Evolutionary conservation across 2,797 vertebrate species (phyloP).

Genomic region (Enteromius viviparus): DNA sequence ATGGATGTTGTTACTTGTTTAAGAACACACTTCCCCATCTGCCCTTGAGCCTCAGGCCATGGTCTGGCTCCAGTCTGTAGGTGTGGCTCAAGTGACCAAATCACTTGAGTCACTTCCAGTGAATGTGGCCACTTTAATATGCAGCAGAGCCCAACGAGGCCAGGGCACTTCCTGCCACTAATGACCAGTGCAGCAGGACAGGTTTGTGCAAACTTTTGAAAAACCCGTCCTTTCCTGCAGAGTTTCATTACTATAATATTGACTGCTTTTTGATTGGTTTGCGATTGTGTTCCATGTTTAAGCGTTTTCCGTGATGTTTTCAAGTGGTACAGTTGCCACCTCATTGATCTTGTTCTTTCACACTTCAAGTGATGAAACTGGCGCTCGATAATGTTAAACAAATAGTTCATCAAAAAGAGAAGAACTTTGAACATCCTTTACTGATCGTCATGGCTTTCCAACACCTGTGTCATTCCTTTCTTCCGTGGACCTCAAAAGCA

Average conservation of each 20-base stretch:
- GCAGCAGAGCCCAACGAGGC: constrained; percentile 44
- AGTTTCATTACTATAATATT: neutral
- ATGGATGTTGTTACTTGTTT: neutral
- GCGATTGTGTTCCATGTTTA: neutral
- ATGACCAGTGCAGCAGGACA: constrained; percentile 46
- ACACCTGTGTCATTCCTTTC: neutral
- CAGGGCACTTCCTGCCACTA: constrained; percentile 64
- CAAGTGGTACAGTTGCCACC: neutral
- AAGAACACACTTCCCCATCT: constrained; percentile 1
- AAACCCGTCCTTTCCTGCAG: neutral
- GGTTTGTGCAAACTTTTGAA: constrained; percentile 35
- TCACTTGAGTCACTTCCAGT: constrained; percentile 68
- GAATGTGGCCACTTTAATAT: constrained; percentile 61
- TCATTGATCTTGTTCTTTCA: neutral
- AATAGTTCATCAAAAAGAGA: neutral
- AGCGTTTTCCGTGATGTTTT: neutral
- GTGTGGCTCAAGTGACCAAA: constrained; percentile 57
- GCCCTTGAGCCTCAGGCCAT: constrained; percentile 36
- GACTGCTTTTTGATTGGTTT: neutral
- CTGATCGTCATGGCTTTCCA: neutral
- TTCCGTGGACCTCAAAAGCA: neutral
- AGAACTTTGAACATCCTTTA: neutral
- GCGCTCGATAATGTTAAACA: neutral
- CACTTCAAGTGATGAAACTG: constrained; percentile 6
- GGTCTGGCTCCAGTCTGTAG: constrained; percentile 59